phyloP scores from a whole-genome alignment of 2,888 invertebrate species.

The Mesorhabditis spiculigera region DNA sequence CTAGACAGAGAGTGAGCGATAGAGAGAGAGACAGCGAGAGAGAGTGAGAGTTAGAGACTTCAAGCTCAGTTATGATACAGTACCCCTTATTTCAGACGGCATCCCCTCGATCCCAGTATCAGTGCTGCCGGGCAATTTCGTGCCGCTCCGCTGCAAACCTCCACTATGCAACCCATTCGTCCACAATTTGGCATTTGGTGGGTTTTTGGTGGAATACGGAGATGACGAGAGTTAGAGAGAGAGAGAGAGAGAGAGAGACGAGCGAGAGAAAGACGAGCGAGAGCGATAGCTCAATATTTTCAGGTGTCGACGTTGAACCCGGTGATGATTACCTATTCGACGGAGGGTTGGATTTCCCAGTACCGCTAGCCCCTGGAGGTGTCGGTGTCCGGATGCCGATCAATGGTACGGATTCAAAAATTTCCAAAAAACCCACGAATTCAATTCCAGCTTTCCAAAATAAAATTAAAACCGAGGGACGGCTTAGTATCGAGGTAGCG shows the following conservation, averaged over 20 bases:
- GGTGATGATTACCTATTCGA: constrained; percentile 49
- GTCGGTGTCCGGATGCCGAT: constrained; percentile 51
- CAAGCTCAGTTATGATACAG: no score
- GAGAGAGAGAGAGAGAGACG: no score
- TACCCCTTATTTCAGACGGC: constrained; percentile 23
- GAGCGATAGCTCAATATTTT: no score
- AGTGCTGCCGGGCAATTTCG: constrained; percentile 49
- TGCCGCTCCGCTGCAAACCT: constrained; percentile 48
- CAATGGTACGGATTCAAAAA: constrained; percentile 19
- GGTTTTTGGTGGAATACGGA: not conserved
- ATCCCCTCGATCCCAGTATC: constrained; percentile 46
- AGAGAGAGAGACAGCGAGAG: no score
- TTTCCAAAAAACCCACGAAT: not conserved
- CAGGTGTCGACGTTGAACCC: constrained; percentile 45
- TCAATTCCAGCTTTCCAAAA: not conserved
- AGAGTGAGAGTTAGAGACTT: no score
- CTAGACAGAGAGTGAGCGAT: no score
- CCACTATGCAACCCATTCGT: constrained; percentile 54
- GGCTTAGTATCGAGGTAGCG: no score
- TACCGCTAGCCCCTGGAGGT: constrained; percentile 44
- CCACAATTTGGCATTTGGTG: constrained; percentile 43
- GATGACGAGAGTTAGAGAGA: no score
- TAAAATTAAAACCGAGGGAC: not conserved
- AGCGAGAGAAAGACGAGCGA: no score
- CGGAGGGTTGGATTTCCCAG: constrained; percentile 46